phyloP scores from a whole-genome alignment of 2,113 vertebrate genomes.

The Hydrolagus affinis region DNA sequence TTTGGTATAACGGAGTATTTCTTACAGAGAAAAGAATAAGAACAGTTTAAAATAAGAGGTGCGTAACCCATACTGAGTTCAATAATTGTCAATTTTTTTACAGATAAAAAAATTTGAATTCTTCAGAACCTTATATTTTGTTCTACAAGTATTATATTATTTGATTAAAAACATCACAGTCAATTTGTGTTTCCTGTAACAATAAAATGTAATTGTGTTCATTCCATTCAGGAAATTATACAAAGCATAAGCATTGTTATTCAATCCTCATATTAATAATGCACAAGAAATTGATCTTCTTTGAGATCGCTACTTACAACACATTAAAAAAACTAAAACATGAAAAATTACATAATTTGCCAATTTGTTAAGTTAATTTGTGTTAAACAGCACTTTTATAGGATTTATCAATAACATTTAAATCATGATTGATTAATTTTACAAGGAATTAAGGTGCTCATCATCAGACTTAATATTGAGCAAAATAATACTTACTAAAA shows the following conservation, averaged over 20 bases:
- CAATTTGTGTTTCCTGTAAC: background rate
- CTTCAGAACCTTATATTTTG: too few species aligned
- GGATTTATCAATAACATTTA: background rate
- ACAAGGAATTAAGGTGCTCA: background rate
- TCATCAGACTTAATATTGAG: background rate
- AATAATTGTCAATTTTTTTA: too few species aligned
- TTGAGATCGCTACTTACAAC: background rate
- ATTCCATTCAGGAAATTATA: background rate
- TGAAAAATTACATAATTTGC: background rate
- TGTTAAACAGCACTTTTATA: background rate
- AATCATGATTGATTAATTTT: background rate
- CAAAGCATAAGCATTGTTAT: background rate
- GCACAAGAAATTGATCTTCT: background rate
- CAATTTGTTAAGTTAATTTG: background rate
- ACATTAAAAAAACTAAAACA: background rate
- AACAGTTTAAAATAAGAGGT: background rate
- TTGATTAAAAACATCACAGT: background rate
- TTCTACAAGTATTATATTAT: background rate
- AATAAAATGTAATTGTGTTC: background rate
- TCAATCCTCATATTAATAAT: background rate
- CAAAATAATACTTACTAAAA: background rate
- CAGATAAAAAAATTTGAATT: too few species aligned
- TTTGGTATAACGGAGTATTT: background rate
- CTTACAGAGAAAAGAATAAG: background rate
- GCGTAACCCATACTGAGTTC: background rate